Conservation (phyloP, 2,797 vertebrate genomes). For the Halcyon leucocephala region DNA sequence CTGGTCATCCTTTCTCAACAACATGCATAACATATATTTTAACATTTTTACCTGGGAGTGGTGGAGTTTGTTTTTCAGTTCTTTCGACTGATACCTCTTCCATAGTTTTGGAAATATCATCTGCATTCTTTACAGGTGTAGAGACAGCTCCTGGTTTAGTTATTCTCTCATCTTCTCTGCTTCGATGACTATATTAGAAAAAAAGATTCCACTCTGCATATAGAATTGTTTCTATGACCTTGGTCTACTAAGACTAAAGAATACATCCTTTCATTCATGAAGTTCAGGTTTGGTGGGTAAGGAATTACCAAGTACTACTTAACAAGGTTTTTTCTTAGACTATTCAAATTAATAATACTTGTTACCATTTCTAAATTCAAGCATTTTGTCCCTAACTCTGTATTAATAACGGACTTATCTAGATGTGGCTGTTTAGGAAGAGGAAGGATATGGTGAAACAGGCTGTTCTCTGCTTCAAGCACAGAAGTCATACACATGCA, state of each 20-base stretch:
- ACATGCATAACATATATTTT: neutral
- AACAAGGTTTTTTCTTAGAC: neutral
- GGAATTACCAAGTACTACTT: neutral
- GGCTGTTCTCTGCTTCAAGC: neutral
- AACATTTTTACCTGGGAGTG: conserved; percentile 89
- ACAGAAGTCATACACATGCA: fast-evolving
- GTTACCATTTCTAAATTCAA: neutral
- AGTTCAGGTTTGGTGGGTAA: neutral
- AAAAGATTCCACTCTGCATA: conserved; percentile 12
- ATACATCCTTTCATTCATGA: neutral
- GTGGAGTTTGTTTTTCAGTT: conserved; percentile 88
- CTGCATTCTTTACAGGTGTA: conserved; percentile 88
- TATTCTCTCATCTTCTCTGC: conserved; percentile 91
- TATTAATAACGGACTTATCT: fast-evolving
- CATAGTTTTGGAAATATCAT: conserved; percentile 86
- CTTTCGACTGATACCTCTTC: conserved; percentile 85
- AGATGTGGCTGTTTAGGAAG: neutral
- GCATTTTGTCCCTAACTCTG: neutral
- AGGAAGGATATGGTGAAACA: neutral
- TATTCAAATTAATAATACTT: neutral
- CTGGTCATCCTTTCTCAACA: neutral
- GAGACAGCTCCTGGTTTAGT: conserved; percentile 89
- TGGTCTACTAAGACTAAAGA: neutral
- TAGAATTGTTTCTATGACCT: neutral
- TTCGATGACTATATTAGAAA: conserved; percentile 85